phyloP scores from a whole-genome alignment of 2,113 vertebrate genomes.

The Benitochromis conjunctus region DNA sequence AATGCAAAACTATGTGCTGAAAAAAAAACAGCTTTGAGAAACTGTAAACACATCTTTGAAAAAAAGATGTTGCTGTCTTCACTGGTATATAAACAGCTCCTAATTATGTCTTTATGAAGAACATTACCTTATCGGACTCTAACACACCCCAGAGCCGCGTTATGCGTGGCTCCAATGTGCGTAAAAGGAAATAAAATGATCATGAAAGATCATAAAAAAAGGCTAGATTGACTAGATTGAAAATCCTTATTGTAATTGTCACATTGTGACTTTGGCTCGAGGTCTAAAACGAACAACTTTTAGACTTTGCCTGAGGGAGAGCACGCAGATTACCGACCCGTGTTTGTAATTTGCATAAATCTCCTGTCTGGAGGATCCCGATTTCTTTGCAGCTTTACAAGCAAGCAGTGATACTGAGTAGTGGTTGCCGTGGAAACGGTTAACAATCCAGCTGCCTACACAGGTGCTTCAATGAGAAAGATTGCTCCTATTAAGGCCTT shows the following conservation, averaged over 20 bases:
- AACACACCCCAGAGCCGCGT: neutral
- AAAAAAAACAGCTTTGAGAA: neutral
- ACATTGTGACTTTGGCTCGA: neutral
- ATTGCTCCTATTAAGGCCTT: conserved; percentile 1
- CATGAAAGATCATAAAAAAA: neutral
- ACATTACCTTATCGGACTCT: neutral
- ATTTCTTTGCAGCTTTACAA: conserved; percentile 12
- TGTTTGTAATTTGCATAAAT: neutral
- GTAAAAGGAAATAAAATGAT: neutral
- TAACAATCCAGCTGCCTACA: conserved; percentile 55
- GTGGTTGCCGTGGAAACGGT: conserved; percentile 58
- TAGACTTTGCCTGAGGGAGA: neutral
- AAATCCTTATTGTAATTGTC: neutral
- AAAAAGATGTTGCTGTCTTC: neutral
- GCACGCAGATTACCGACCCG: neutral
- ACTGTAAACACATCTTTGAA: neutral
- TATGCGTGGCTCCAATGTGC: neutral
- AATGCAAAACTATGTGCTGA: neutral
- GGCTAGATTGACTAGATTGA: neutral
- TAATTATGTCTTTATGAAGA: neutral
- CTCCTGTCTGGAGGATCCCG: neutral
- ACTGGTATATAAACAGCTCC: neutral
- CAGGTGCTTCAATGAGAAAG: conserved; percentile 4
- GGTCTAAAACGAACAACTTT: neutral
- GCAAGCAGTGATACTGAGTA: neutral